Evolutionary conservation across 2,888 invertebrate species (phyloP).

Genomic region (Noctua janthe): DNA sequence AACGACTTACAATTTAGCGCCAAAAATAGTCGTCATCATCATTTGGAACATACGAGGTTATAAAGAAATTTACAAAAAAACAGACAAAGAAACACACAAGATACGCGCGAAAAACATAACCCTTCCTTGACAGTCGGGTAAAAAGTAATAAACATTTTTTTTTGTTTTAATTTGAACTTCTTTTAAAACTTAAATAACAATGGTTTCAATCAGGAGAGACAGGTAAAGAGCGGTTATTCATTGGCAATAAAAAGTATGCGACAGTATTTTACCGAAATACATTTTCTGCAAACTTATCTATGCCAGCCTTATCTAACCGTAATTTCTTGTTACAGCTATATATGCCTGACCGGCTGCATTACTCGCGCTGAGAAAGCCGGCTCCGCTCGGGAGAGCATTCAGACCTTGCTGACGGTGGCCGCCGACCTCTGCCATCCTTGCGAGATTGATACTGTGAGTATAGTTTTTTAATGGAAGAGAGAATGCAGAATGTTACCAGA

Average conservation of each 20-base stretch:
- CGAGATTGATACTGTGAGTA: constrained; percentile 79
- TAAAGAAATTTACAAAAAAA: too few relatives aligned
- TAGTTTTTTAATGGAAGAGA: not conserved
- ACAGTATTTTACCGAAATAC: not conserved
- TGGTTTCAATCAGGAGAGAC: not conserved
- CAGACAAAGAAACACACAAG: too few relatives aligned
- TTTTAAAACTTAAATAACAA: too few relatives aligned
- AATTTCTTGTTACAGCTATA: constrained; percentile 80
- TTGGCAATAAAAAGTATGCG: too few relatives aligned
- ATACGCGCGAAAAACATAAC: too few relatives aligned
- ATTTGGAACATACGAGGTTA: too few relatives aligned
- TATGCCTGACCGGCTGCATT: constrained; percentile 82
- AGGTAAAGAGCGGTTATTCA: not conserved
- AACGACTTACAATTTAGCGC: too few relatives aligned
- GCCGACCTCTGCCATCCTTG: constrained; percentile 82
- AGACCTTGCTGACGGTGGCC: constrained; percentile 83
- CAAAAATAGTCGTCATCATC: too few relatives aligned
- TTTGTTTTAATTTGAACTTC: too few relatives aligned
- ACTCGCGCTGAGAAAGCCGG: constrained; percentile 78
- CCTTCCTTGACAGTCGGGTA: too few relatives aligned
- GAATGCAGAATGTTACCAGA: not conserved
- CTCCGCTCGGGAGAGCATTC: constrained; percentile 80
- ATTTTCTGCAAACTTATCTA: not conserved
- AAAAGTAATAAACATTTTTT: too few relatives aligned
- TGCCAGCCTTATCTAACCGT: not conserved